Evolutionary conservation across 1,140 invertebrate genomes (phyloP), one percentile per base, ranked within the genome.

Genomic region (Doryteuthis pealeii): DNA sequence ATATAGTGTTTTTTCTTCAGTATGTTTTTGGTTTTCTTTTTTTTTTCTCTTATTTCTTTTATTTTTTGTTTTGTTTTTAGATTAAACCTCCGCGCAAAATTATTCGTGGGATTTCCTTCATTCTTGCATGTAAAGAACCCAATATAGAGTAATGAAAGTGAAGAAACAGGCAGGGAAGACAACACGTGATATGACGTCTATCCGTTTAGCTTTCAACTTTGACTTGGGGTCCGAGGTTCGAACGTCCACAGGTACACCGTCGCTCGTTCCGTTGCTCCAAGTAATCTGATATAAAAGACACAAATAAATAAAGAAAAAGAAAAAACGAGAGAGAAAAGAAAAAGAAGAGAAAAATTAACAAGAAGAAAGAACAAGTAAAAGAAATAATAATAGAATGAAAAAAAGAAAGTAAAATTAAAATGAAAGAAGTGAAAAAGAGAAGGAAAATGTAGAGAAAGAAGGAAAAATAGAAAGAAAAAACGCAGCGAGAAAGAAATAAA

Each of bases 111-210:
- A 31, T 26, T 66, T 12, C 14, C 14, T 32, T 68, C 32, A 68
- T 22, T 33, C 30, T 33, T 68, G n/a, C 70, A 79, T 77, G 86
- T 95, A 95, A 54, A 92, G 89, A 75, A 94, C 88, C 95, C 95
- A 97, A 86, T 97, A 97, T 82, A 93, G 91, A 31, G 96, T 83
- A 83, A 96, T 96, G 62, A 97, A 92, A 0, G 95, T 86, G 0
- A 91, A 91, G 83, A 96, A 97, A 1, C 94, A 94, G 2, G 93
- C 90, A 1, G 96, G 96, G 85, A 98, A 98, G 26, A 95, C 86
- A 70, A 96, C 89, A 40, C 95, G 90, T 0, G 95, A 94, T 0
- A 94, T 91, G 80, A 92, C 91, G 87, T 98, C 96, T 74, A 97
- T 87, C 67, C 69, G 72, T 33, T 77, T 78, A 1, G 83, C 83